Percentiles rank a stretch among this genome's conserved stretches.
Conservation (phyloP, 1,140 invertebrate genomes). For the Brachionus manjavacas region DNA sequence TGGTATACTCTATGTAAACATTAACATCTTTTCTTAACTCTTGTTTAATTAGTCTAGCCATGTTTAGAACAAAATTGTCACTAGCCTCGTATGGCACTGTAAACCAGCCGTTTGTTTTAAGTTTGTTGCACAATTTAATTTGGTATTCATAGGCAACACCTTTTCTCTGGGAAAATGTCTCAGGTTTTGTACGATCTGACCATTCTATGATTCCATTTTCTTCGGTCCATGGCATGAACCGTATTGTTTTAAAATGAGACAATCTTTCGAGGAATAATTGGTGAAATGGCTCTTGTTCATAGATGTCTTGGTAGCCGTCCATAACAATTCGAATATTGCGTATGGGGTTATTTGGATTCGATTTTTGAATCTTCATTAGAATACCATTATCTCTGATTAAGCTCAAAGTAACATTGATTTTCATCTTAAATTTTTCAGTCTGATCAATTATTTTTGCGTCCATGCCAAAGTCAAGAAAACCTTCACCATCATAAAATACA, state of each 20-base stretch:
- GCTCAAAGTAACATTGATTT: slow-evolving; percentile 43
- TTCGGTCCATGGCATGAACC: slow-evolving; percentile 46
- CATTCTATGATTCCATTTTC: not conserved
- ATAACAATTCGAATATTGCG: slow-evolving; percentile 47
- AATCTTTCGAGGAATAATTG: slow-evolving; percentile 47
- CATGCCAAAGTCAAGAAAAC: slow-evolving; percentile 45
- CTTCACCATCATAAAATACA: slow-evolving; percentile 48
- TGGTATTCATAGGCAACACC: slow-evolving; percentile 47
- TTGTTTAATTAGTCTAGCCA: slow-evolving; percentile 44
- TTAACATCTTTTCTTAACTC: slow-evolving; percentile 27
- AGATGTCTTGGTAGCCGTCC: slow-evolving; percentile 47
- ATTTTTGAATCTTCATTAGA: slow-evolving; percentile 44
- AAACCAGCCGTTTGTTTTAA: slow-evolving; percentile 48
- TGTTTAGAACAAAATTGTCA: slow-evolving; percentile 46
- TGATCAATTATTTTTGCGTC: slow-evolving; percentile 42
- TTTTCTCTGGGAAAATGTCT: slow-evolving; percentile 43
- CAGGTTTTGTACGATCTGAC: not conserved
- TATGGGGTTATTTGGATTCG: slow-evolving; percentile 46
- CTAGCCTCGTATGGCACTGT: slow-evolving; percentile 48
- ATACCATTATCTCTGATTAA: slow-evolving; percentile 44
- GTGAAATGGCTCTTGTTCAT: slow-evolving; percentile 47
- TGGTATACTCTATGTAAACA: slow-evolving; percentile 49
- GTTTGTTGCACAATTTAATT: slow-evolving; percentile 45
- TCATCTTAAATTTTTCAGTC: slow-evolving; percentile 46
- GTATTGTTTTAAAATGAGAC: slow-evolving; percentile 46